These are phyloP conservation scores for Ernsta delagoae DNA, from an alignment of 2,888 invertebrate genomes.

Conservation along the genomic window DNA sequence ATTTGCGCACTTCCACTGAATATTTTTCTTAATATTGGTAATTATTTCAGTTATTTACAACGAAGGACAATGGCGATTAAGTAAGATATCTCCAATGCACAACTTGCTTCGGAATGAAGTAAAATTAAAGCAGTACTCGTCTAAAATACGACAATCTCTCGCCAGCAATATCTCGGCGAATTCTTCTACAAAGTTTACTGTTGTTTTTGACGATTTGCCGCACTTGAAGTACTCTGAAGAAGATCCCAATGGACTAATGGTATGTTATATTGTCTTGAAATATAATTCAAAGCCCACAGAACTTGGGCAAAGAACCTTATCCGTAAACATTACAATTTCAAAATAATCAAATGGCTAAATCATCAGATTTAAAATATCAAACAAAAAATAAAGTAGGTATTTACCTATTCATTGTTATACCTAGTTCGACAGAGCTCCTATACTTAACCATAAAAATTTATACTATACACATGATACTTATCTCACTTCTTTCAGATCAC, in stretches of 20 bases:
- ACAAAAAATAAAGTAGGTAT: too few species aligned
- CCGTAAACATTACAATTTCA: too few species aligned
- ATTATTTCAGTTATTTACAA: slow-evolving; percentile 65
- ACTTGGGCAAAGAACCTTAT: too few species aligned
- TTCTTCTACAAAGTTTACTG: slow-evolving; percentile 59
- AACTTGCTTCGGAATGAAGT: slow-evolving; percentile 63
- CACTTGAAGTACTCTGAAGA: slow-evolving; percentile 67
- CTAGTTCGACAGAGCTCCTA: too few species aligned
- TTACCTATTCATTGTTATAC: too few species aligned
- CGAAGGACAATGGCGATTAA: slow-evolving; percentile 69
- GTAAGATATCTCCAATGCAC: slow-evolving; percentile 69
- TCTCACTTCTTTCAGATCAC: slow-evolving; percentile 59
- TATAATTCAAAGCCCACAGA: neutral
- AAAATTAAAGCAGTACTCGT: slow-evolving; percentile 73
- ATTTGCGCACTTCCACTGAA: neutral
- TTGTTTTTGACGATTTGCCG: slow-evolving; percentile 61
- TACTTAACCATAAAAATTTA: too few species aligned
- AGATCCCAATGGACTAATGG: slow-evolving; percentile 68
- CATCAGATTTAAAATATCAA: too few species aligned
- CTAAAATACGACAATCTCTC: slow-evolving; percentile 69
- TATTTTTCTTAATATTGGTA: neutral
- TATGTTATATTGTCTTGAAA: slow-evolving; percentile 43
- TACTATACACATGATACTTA: too few species aligned
- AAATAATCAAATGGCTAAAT: too few species aligned
- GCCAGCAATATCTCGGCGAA: slow-evolving; percentile 57